These are phyloP conservation scores for Siphlonurus alternatus DNA, from an alignment of 2,888 invertebrate genomes.

Conservation along the genomic window DNA sequence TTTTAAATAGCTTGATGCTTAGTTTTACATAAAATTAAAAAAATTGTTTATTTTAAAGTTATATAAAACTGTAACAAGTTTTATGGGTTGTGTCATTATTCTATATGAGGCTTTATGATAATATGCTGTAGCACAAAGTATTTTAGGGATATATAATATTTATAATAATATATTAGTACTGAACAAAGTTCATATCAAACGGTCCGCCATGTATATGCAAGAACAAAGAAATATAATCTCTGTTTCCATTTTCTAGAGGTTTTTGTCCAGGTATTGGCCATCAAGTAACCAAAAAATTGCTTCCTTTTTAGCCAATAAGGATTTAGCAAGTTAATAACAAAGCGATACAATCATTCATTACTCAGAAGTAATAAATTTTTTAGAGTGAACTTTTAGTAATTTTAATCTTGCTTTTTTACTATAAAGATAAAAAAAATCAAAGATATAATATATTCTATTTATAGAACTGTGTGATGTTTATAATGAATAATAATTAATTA, in stretches of 20 bases:
- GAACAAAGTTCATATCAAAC: not conserved
- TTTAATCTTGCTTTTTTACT: not conserved
- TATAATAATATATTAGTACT: not conserved
- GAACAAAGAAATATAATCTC: not conserved
- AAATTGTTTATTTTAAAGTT: not conserved
- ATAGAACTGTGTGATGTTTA: not conserved
- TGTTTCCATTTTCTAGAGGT: not conserved
- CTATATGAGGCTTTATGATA: not conserved
- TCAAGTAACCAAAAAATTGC: not conserved
- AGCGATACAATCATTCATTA: conserved; percentile 1
- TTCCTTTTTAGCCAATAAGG: not conserved
- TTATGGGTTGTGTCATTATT: not conserved
- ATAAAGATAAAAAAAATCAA: not conserved
- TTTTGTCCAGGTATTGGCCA: not conserved
- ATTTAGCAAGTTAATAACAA: not conserved
- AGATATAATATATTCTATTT: not conserved
- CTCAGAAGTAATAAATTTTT: not conserved
- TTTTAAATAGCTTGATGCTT: too few relatives aligned
- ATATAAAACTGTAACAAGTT: not conserved
- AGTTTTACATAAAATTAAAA: too few relatives aligned
- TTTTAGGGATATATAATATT: not conserved
- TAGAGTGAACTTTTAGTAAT: not conserved
- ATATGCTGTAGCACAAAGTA: not conserved
- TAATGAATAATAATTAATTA: not conserved
- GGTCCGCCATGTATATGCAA: not conserved